Evolutionary conservation across 2,888 invertebrate species (phyloP).

Genomic region (Epirrhoe tristata): DNA sequence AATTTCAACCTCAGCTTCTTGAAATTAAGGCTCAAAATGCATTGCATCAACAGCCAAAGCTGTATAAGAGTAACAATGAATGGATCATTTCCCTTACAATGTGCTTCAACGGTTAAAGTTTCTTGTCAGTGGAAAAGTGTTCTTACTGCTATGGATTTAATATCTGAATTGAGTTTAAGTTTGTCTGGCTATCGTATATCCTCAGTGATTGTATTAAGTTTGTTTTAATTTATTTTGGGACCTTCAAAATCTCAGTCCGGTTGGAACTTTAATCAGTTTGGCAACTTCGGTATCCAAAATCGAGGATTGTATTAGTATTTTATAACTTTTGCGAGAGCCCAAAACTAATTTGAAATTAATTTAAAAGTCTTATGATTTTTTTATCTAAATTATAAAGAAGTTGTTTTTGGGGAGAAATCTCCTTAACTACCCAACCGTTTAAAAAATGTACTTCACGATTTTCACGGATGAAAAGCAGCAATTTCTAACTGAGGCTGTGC

Average conservation of each 20-base stretch:
- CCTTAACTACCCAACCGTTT: no score
- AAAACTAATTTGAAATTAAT: slow-evolving; percentile 7
- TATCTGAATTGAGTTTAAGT: slow-evolving; percentile 43
- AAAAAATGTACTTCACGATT: no score
- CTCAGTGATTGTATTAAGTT: slow-evolving; percentile 64
- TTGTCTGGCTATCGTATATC: slow-evolving; percentile 51
- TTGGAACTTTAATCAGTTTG: slow-evolving; percentile 51
- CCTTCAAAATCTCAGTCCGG: slow-evolving; percentile 61
- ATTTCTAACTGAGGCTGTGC: no score
- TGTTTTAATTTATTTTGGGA: slow-evolving; percentile 74
- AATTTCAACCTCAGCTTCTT: slow-evolving; percentile 20
- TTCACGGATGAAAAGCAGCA: no score
- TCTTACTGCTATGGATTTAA: slow-evolving; percentile 52
- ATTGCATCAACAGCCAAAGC: slow-evolving; percentile 47
- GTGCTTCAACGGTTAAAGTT: slow-evolving; percentile 77
- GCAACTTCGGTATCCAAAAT: slow-evolving; percentile 39
- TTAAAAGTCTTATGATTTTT: neutral
- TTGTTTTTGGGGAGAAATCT: neutral
- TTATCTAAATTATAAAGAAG: neutral
- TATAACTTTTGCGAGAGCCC: slow-evolving; percentile 7
- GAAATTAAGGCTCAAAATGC: slow-evolving; percentile 47
- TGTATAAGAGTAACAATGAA: slow-evolving; percentile 79
- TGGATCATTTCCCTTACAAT: slow-evolving; percentile 82
- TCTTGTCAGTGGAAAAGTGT: slow-evolving; percentile 54
- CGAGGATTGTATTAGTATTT: slow-evolving; percentile 27